Evolutionary conservation across 2,888 invertebrate genomes (phyloP).

Genomic region (Tuberolachnus salignus): DNA sequence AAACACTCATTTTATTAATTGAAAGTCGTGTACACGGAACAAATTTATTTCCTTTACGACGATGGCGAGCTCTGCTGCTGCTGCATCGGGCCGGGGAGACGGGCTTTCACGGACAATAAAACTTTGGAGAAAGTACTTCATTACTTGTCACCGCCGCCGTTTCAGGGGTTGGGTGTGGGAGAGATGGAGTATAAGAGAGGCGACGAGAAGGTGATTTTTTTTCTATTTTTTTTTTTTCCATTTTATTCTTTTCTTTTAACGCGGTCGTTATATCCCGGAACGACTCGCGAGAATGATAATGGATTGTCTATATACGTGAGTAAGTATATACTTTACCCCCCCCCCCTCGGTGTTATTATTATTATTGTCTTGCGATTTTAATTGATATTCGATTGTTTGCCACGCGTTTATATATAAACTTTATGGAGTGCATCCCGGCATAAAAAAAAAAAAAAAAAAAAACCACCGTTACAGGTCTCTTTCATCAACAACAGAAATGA

Average conservation of each 20-base stretch:
- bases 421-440: too few species aligned
- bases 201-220: not conserved
- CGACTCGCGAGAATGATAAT: slow-evolving; percentile 23
- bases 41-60: slow-evolving; percentile 50
- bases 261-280: slow-evolving; percentile 13
- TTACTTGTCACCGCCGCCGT: slow-evolving; percentile 36
- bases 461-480: not conserved
- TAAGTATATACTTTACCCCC: not conserved
- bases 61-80: not conserved
- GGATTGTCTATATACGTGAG: slow-evolving; percentile 18
- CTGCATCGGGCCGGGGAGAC: slow-evolving; percentile 23
- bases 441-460: too few species aligned
- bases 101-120: slow-evolving; percentile 56
- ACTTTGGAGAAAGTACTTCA: slow-evolving; percentile 54
- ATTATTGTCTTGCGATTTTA: not conserved
- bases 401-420: not conserved
- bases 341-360: not conserved
- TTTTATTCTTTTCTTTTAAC: slow-evolving; percentile 28
- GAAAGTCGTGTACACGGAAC: slow-evolving; percentile 49
- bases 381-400: slow-evolving; percentile 33
- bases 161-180: not conserved
- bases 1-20: slow-evolving; percentile 56
- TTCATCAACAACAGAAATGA: not conserved
- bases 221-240: too few species aligned
- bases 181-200: too few species aligned